These are phyloP conservation scores for Tinea trinotella DNA, from an alignment of 2,888 invertebrate genomes.

Conservation along the genomic window DNA sequence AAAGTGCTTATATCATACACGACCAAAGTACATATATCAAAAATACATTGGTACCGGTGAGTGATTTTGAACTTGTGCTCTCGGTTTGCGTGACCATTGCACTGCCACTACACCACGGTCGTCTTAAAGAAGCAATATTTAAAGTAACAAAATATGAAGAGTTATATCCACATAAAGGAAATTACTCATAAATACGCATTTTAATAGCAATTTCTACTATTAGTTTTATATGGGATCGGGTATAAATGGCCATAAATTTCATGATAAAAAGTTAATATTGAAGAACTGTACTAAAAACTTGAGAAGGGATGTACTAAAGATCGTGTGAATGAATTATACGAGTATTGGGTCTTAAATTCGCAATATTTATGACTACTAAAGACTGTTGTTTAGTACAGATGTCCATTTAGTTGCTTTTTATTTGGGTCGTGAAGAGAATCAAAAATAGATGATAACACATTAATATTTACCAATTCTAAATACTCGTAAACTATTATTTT, in stretches of 20 bases:
- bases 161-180: not conserved
- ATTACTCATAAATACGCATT: not conserved
- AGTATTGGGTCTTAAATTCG: not conserved
- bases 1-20: too few species aligned
- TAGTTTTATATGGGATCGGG: not conserved
- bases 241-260: conserved; percentile 2
- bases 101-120: too few species aligned
- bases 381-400: not conserved
- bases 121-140: too few species aligned
- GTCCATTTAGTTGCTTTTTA: not conserved
- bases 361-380: not conserved
- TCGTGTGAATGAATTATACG: not conserved
- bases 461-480: too few species aligned
- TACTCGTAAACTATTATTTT: too few species aligned
- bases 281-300: conserved; percentile 4
- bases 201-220: not conserved
- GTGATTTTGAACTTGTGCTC: too few species aligned
- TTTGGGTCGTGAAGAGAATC: not conserved
- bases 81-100: too few species aligned
- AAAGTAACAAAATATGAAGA: not conserved
- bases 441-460: not conserved
- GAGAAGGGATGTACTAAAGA: not conserved
- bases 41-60: too few species aligned
- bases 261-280: conserved; percentile 12
- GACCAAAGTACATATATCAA: too few species aligned